Percentiles rank a stretch among this genome's conserved stretches.
phyloP scores from a whole-genome alignment of 2,113 vertebrate species.

The Rhadina sibilatrix region DNA sequence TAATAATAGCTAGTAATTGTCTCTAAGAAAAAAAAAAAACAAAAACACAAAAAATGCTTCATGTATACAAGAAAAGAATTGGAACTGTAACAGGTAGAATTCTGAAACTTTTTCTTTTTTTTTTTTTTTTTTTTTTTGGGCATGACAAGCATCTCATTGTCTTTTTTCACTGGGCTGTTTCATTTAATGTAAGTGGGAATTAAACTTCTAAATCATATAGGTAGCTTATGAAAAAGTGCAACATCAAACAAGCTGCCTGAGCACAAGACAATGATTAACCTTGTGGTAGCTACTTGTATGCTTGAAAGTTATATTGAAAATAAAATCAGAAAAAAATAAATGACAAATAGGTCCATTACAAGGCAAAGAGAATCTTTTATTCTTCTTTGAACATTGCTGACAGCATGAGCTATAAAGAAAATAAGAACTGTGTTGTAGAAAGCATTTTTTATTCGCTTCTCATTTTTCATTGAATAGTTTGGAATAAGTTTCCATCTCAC shows the following conservation, averaged over 20 bases:
- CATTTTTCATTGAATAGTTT: constrained; percentile 15
- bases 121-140: neutral
- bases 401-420: constrained; percentile 13
- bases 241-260: neutral
- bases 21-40: neutral
- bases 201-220: constrained; percentile 16
- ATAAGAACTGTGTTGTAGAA: constrained; percentile 7
- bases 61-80: neutral
- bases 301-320: constrained; percentile 25
- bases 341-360: constrained; percentile 17
- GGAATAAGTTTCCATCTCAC: neutral
- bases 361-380: neutral
- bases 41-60: neutral
- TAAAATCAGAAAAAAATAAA: neutral
- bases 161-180: neutral
- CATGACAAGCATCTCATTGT: neutral
- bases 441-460: constrained; percentile 11
- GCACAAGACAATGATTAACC: neutral
- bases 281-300: neutral
- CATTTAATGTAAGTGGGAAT: neutral
- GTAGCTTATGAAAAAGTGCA: constrained; percentile 7
- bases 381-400: constrained; percentile 27
- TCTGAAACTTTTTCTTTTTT: neutral
- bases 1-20: neutral
- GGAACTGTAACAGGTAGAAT: neutral